Percentiles rank a stretch among this genome's conserved stretches.
phyloP scores from a whole-genome alignment of 2,797 vertebrate genomes.

The Gymnothorax javanicus region DNA sequence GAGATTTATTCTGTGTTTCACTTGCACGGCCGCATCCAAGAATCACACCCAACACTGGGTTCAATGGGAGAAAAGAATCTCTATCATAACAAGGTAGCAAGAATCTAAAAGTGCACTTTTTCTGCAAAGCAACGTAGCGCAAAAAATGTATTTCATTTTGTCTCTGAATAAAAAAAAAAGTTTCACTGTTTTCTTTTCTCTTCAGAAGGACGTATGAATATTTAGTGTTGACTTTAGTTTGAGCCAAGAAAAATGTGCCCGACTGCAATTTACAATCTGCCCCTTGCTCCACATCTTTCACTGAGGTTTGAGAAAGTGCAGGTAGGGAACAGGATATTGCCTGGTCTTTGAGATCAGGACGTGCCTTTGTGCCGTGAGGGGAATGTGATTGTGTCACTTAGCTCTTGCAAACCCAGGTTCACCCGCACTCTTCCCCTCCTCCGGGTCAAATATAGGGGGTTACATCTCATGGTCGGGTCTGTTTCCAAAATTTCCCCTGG shows the following conservation, averaged over 20 bases:
- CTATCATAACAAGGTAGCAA: conserved; percentile 79
- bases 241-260: conserved; percentile 77
- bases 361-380: not conserved
- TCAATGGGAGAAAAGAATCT: conserved; percentile 81
- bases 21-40: conserved; percentile 72
- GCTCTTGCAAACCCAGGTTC: not conserved
- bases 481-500: not conserved
- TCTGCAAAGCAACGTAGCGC: conserved; percentile 47
- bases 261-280: conserved; percentile 62
- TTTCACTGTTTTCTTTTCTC: conserved; percentile 63
- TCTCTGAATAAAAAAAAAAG: conserved; percentile 44
- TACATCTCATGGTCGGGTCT: not conserved
- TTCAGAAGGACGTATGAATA: conserved; percentile 70
- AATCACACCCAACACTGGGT: conserved; percentile 76
- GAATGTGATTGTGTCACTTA: not conserved
- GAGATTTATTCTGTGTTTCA: conserved; percentile 71
- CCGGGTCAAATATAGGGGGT: not conserved
- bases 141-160: conserved; percentile 72
- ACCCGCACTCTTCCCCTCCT: not conserved
- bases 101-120: conserved; percentile 36
- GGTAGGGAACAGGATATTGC: conserved; percentile 45
- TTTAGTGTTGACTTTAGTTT: conserved; percentile 48
- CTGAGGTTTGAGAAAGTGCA: conserved; percentile 29
- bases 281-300: conserved; percentile 51
- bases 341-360: conserved; percentile 31